Conservation (phyloP, 2,797 vertebrate species). For the Diceros bicornis region DNA sequence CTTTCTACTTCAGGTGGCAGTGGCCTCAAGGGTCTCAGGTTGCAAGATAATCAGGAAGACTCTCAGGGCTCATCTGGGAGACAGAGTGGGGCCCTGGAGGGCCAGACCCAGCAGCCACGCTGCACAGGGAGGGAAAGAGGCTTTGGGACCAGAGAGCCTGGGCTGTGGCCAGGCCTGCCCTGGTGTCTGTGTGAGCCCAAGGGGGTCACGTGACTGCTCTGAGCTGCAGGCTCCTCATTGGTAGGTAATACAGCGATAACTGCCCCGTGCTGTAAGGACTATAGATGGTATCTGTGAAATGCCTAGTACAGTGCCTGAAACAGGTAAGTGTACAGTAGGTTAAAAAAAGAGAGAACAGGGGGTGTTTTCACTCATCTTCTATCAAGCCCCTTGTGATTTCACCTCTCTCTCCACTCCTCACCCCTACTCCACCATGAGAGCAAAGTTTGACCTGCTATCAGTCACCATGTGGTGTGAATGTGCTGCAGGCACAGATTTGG, state of each 20-base stretch:
- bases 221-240: not conserved
- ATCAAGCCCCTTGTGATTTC: not conserved
- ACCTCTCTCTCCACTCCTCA: not conserved
- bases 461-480: not conserved
- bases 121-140: not conserved
- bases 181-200: not conserved
- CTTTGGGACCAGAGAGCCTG: not conserved
- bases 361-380: not conserved
- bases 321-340: not conserved
- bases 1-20: not conserved
- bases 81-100: not conserved
- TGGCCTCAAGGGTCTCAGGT: not conserved
- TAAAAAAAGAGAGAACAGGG: not conserved
- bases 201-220: not conserved
- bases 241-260: not conserved
- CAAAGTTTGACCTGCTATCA: not conserved
- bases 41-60: not conserved
- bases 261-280: not conserved
- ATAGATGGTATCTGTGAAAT: not conserved
- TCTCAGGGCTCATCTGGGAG: not conserved
- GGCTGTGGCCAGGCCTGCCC: not conserved
- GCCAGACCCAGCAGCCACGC: not conserved
- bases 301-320: no score
- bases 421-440: not conserved
- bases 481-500: not conserved